These are phyloP conservation scores for Drymodes brunneopygia DNA, from an alignment of 2,113 vertebrate genomes.

Conservation along the genomic window DNA sequence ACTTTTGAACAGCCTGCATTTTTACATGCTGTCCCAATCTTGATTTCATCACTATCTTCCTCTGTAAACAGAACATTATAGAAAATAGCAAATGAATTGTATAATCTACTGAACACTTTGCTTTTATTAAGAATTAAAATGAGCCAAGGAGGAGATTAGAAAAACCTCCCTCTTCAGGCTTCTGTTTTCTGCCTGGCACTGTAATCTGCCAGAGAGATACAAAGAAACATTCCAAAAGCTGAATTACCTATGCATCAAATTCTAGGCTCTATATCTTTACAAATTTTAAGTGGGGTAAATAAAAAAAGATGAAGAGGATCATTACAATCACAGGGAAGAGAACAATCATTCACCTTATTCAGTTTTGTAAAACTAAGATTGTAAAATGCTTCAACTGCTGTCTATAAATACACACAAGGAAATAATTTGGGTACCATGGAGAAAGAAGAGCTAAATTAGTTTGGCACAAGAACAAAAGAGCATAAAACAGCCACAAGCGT, in stretches of 20 bases:
- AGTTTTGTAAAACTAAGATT: background rate
- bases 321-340: background rate
- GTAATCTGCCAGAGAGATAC: background rate
- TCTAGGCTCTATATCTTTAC: background rate
- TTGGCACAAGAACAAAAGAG: background rate
- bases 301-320: background rate
- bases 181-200: background rate
- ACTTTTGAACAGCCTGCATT: constrained; percentile 93
- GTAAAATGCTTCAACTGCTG: background rate
- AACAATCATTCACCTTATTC: background rate
- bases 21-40: constrained; percentile 90
- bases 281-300: background rate
- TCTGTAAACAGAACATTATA: constrained; percentile 70
- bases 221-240: background rate
- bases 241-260: background rate
- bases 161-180: background rate
- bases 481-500: background rate
- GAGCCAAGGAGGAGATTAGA: background rate
- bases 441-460: background rate
- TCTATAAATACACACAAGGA: background rate
- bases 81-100: background rate
- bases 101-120: background rate
- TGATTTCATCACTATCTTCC: constrained; percentile 87
- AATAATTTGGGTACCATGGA: background rate
- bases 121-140: background rate